These are phyloP conservation scores for Caenorhabditis japonica DNA, from an alignment of 2,888 invertebrate species.

Conservation along the genomic window DNA sequence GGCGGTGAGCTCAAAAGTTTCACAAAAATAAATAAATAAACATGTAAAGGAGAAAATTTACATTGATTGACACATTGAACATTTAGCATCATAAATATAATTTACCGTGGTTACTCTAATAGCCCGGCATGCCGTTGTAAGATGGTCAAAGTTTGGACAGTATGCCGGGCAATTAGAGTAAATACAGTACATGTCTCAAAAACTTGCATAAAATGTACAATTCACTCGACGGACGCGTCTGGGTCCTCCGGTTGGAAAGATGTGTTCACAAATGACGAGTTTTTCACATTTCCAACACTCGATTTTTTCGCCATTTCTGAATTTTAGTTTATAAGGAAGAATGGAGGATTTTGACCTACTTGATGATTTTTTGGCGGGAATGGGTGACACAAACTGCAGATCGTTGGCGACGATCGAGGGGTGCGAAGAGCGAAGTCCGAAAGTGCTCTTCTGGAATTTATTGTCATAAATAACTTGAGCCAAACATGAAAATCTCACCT, in stretches of 20 bases:
- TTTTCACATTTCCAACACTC: conserved; percentile 43
- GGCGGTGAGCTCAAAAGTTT: background rate
- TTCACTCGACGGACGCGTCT: conserved; percentile 42
- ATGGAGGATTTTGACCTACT: conserved; percentile 13
- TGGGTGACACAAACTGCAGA: conserved; percentile 21
- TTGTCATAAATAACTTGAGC: conserved; percentile 12
- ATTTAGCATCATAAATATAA: conserved; percentile 9
- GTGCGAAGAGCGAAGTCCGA: conserved; percentile 47
- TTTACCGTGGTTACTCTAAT: conserved; percentile 1
- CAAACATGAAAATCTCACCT: conserved; percentile 18
- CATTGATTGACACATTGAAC: background rate
- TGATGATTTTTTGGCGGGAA: conserved; percentile 34
- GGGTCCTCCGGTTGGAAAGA: conserved; percentile 62
- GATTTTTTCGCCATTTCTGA: conserved; percentile 27
- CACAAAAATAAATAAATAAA: background rate
- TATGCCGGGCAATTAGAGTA: no score
- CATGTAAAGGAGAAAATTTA: background rate
- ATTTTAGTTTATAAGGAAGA: no score
- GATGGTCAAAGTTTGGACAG: background rate
- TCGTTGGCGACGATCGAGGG: conserved; percentile 39
- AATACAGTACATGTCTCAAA: no score
- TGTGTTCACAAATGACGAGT: conserved; percentile 61
- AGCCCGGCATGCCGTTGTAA: no score
- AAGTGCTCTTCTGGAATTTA: conserved; percentile 34
- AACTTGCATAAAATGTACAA: conserved; percentile 7